Evolutionary conservation across 2,113 vertebrate genomes (phyloP).

Genomic region (Xyrauchen texanus): DNA sequence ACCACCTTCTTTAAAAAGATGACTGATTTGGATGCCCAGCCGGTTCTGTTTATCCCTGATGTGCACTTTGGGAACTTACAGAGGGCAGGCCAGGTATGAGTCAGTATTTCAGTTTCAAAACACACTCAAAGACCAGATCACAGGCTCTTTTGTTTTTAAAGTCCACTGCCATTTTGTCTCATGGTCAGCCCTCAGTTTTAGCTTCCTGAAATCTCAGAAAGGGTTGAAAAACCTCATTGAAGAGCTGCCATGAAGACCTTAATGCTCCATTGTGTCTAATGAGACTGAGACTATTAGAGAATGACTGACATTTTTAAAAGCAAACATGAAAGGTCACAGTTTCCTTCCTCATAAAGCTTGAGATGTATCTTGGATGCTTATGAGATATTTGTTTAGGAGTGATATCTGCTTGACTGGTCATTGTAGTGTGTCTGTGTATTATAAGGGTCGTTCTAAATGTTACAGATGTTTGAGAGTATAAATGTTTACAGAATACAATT

Average conservation of each 20-base stretch:
- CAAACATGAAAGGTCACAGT: not conserved
- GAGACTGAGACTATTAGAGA: slow-evolving; percentile 13
- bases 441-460: not conserved
- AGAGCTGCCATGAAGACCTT: not conserved
- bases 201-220: not conserved
- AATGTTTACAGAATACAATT: too few species aligned
- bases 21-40: slow-evolving; percentile 90
- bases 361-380: too few species aligned
- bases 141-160: not conserved
- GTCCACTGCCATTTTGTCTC: not conserved
- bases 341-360: not conserved
- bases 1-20: slow-evolving; percentile 84
- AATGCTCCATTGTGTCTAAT: not conserved
- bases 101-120: not conserved
- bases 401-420: too few species aligned
- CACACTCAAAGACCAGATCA: not conserved
- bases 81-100: slow-evolving; percentile 88
- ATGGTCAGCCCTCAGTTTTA: not conserved
- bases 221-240: slow-evolving; percentile 4
- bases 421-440: not conserved
- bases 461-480: not conserved
- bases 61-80: slow-evolving; percentile 95
- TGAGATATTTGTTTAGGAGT: too few species aligned
- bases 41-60: slow-evolving; percentile 94
- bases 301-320: not conserved